phyloP scores from a whole-genome alignment of 64 coral and sea anemone genomes.

The Stylophora pistillata region DNA sequence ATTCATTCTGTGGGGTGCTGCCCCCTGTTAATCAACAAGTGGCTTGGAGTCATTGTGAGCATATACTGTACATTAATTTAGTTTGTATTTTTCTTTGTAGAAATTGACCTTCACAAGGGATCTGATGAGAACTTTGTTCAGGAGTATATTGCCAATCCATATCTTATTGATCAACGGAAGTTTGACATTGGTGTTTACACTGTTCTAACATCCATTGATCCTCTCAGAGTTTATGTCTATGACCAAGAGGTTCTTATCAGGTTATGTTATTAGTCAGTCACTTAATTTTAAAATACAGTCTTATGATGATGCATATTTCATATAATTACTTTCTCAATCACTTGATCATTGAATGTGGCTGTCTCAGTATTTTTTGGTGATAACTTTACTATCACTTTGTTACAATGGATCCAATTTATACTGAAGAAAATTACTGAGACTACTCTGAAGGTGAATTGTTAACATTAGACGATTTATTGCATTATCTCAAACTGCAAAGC shows the following conservation, averaged over 20 bases:
- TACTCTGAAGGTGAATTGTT: too few species aligned
- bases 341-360: too few species aligned
- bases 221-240: conserved; percentile 92
- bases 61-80: neutral
- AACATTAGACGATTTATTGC: too few species aligned
- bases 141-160: conserved; percentile 86
- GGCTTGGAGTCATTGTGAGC: neutral
- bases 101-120: conserved; percentile 71
- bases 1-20: too few species aligned
- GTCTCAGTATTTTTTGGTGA: too few species aligned
- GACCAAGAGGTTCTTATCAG: conserved; percentile 87
- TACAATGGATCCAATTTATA: too few species aligned
- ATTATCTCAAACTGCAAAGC: too few species aligned
- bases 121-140: conserved; percentile 84
- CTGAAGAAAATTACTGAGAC: too few species aligned
- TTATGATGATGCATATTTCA: neutral
- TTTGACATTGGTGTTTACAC: conserved; percentile 98
- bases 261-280: conserved; percentile 12
- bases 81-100: conserved; percentile 46
- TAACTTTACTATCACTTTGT: too few species aligned
- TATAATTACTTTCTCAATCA: too few species aligned
- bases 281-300: neutral
- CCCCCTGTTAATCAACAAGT: neutral
- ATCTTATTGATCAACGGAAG: conserved; percentile 85
- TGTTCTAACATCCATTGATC: conserved; percentile 89